phyloP scores from a whole-genome alignment of 2,113 vertebrate species.

The Diadophis punctatus region DNA sequence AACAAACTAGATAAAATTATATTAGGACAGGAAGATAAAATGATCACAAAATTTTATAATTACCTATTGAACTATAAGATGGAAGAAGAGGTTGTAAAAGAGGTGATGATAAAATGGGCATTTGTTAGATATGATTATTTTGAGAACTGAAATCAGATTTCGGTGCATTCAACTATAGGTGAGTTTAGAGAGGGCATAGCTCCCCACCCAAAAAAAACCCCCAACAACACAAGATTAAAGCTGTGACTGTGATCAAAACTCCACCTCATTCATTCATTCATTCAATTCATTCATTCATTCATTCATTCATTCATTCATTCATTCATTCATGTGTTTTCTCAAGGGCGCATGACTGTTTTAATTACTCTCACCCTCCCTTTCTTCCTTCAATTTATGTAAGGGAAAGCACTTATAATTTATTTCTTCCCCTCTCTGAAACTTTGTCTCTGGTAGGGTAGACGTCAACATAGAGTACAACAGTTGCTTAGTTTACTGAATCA shows the following conservation, averaged over 20 bases:
- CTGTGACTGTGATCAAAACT: neutral
- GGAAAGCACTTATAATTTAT: neutral
- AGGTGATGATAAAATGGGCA: too few species aligned
- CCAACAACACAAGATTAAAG: neutral
- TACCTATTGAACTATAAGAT: too few species aligned
- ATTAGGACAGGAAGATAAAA: too few species aligned
- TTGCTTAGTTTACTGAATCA: neutral
- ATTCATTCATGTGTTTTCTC: too few species aligned
- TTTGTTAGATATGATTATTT: neutral
- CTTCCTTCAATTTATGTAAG: neutral
- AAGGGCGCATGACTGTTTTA: neutral
- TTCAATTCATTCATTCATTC: too few species aligned
- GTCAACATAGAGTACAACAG: neutral
- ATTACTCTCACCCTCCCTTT: neutral
- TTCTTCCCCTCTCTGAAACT: neutral
- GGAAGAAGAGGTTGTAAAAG: too few species aligned
- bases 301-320: too few species aligned
- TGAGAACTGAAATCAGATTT: neutral
- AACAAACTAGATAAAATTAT: too few species aligned
- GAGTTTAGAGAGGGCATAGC: neutral
- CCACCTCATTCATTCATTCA: neutral
- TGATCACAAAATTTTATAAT: too few species aligned
- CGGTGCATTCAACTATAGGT: neutral
- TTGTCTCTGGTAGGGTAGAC: neutral
- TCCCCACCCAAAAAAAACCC: neutral